A percentile compares a stretch with the other conserved stretches of the same genome.
These are phyloP conservation scores for Petaurus breviceps DNA, from an alignment of 2,113 vertebrate genomes.

Conservation along the genomic window DNA sequence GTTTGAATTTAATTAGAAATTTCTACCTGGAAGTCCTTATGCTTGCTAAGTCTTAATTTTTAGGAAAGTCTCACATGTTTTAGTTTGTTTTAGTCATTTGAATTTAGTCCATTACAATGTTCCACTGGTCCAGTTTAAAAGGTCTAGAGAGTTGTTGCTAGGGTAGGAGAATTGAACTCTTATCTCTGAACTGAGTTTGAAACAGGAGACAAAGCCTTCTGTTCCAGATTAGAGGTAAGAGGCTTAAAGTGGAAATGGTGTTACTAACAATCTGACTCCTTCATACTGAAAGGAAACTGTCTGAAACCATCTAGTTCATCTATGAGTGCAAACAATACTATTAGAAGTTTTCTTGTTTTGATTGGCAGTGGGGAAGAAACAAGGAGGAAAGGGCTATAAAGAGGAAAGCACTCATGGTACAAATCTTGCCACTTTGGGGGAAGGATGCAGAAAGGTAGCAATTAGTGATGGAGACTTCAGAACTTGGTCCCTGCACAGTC, in stretches of 20 bases:
- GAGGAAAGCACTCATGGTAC: not conserved
- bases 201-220: not conserved
- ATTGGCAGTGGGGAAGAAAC: not conserved
- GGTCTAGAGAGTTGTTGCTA: not conserved
- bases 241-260: not conserved
- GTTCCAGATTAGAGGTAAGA: not conserved
- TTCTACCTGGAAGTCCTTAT: not conserved
- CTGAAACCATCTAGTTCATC: not conserved
- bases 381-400: accelerated
- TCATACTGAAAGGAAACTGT: not conserved
- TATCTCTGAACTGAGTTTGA: not conserved
- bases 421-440: not conserved
- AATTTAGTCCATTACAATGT: not conserved
- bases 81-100: not conserved
- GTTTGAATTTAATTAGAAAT: not conserved
- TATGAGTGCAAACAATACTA: not conserved
- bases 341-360: not conserved
- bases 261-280: not conserved
- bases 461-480: not conserved
- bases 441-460: not conserved
- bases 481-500: not conserved
- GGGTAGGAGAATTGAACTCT: not conserved
- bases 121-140: not conserved
- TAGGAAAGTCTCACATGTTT: not conserved
- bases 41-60: not conserved